Evolutionary conservation across 2,797 vertebrate species (phyloP).

Genomic region (Acrocephalus scirpaceus): DNA sequence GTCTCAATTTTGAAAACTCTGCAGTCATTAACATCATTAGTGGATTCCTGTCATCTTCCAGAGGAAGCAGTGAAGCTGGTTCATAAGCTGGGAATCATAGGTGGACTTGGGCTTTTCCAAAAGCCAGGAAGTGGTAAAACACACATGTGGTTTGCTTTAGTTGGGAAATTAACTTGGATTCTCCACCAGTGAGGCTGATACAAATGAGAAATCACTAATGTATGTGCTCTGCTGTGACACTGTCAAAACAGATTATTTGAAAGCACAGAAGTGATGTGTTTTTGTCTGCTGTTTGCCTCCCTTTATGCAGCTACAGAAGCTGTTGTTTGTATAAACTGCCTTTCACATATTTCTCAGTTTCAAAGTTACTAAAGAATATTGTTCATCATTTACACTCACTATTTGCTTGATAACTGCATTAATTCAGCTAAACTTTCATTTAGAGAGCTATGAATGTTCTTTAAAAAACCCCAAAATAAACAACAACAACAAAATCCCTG

Average conservation of each 20-base stretch:
- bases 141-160: constrained; percentile 63
- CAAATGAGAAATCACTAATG: constrained; percentile 24
- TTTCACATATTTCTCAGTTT: background rate
- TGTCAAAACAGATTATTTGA: constrained; percentile 30
- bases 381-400: background rate
- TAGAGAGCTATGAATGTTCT: background rate
- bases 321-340: constrained; percentile 27
- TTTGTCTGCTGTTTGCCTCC: constrained; percentile 25
- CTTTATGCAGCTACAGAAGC: background rate
- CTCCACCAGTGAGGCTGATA: constrained; percentile 34
- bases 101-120: constrained; percentile 29
- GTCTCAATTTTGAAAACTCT: constrained; percentile 43
- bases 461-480: background rate
- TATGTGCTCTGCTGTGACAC: background rate
- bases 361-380: background rate
- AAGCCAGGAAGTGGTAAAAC: constrained; percentile 66
- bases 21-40: constrained; percentile 47
- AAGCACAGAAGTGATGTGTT: background rate
- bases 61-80: constrained; percentile 37
- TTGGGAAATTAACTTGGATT: constrained; percentile 50
- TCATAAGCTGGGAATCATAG: constrained; percentile 22
- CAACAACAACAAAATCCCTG: background rate
- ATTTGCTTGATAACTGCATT: background rate
- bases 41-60: constrained; percentile 59
- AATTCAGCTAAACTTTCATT: background rate